phyloP scores from a whole-genome alignment of 1,140 invertebrate genomes.

The Eufriesea mexicana region DNA sequence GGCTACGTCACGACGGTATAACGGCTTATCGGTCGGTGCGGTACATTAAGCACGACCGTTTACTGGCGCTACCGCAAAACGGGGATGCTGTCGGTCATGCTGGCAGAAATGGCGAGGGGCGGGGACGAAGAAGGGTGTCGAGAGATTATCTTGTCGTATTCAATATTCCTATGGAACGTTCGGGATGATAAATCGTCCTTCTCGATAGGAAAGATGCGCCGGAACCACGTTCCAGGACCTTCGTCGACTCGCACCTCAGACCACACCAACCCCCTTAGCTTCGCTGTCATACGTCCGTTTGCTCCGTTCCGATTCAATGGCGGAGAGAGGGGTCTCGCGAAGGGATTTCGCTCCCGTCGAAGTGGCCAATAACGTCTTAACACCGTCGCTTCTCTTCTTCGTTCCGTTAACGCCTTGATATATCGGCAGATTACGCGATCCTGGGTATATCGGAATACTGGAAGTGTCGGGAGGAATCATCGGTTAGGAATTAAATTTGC shows the following conservation, averaged over 20 bases:
- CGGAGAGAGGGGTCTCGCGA: not conserved
- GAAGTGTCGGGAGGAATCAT: not conserved
- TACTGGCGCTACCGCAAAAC: slow-evolving; percentile 66
- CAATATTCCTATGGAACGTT: slow-evolving; percentile 72
- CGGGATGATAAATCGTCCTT: slow-evolving; percentile 69
- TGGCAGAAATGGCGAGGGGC: slow-evolving; percentile 2
- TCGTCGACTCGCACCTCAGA: slow-evolving; percentile 52
- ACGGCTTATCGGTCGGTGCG: slow-evolving; percentile 69
- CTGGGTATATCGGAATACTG: not conserved
- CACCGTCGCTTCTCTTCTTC: not conserved
- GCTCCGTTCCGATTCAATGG: slow-evolving; percentile 1
- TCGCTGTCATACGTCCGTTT: not conserved
- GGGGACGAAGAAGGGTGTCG: slow-evolving; percentile 60
- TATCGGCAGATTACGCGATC: not conserved
- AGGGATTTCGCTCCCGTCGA: not conserved
- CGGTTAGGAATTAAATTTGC: not conserved
- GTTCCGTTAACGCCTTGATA: not conserved
- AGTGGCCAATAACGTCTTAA: slow-evolving; percentile 32
- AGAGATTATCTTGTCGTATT: slow-evolving; percentile 74
- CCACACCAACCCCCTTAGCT: slow-evolving; percentile 3
- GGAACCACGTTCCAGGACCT: slow-evolving; percentile 63
- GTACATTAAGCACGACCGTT: slow-evolving; percentile 72
- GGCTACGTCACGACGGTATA: slow-evolving; percentile 68
- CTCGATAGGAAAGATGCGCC: slow-evolving; percentile 71
- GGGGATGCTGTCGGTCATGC: slow-evolving; percentile 61